Evolutionary conservation across 2,113 vertebrate genomes (phyloP).

Genomic region (Tragulus kanchil): DNA sequence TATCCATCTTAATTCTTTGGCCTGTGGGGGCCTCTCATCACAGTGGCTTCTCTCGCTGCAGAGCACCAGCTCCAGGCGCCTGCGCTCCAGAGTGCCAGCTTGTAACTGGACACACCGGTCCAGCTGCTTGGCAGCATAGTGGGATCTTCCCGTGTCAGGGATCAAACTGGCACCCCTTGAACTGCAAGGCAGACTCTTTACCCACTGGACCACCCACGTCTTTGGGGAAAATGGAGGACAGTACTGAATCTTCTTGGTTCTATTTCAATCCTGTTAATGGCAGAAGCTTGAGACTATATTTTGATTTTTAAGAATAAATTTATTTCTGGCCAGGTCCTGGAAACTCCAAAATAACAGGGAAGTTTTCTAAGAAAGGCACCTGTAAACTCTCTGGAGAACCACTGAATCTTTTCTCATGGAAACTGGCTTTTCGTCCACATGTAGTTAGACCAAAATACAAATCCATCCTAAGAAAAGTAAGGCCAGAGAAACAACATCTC

Average conservation of each 20-base stretch:
- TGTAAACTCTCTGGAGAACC: background rate
- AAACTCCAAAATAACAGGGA: background rate
- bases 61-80: too few relatives aligned
- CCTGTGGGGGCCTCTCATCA: too few relatives aligned
- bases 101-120: too few relatives aligned
- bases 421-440: background rate
- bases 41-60: too few relatives aligned
- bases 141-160: too few relatives aligned
- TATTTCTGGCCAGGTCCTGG: conserved; percentile 7
- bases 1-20: too few relatives aligned
- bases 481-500: background rate
- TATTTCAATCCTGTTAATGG: background rate
- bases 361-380: conserved; percentile 13
- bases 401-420: background rate
- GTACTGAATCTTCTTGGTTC: background rate
- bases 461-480: background rate
- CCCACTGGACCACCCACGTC: background rate
- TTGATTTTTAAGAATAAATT: conserved; percentile 35
- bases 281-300: background rate
- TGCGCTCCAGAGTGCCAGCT: too few relatives aligned
- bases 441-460: conserved; percentile 39
- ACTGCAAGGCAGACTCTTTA: too few relatives aligned
- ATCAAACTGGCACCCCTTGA: too few relatives aligned
- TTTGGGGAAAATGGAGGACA: background rate
- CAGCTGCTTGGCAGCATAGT: too few relatives aligned